These are phyloP conservation scores for Leucophora obtusa DNA, from an alignment of 2,888 invertebrate genomes.

Conservation along the genomic window DNA sequence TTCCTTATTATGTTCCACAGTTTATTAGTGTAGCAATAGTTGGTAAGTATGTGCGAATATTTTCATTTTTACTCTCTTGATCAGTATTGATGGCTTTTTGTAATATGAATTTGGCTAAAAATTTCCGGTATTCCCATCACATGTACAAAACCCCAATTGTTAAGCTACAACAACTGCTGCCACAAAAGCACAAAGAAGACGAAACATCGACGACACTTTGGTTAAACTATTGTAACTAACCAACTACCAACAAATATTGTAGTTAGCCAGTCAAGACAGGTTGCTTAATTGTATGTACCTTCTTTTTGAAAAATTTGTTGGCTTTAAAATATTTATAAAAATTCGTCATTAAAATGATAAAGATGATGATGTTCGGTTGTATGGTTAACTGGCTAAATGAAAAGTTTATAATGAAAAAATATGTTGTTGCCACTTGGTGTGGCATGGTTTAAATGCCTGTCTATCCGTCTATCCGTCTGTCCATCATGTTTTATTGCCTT, in stretches of 20 bases:
- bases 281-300: neutral
- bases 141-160: slow-evolving; percentile 4
- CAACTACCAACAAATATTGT: neutral
- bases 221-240: neutral
- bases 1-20: slow-evolving; percentile 53
- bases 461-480: neutral
- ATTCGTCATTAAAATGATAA: neutral
- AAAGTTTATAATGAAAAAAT: slow-evolving; percentile 5
- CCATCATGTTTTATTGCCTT: neutral
- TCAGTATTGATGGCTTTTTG: slow-evolving; percentile 12
- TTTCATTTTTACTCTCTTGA: neutral
- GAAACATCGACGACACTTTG: neutral
- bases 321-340: neutral
- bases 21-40: neutral
- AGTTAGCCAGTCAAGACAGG: neutral
- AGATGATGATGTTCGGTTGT: slow-evolving; percentile 10
- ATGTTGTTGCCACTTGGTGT: slow-evolving; percentile 13
- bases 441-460: neutral
- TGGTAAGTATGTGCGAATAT: slow-evolving; percentile 1
- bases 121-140: slow-evolving; percentile 40
- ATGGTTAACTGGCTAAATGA: slow-evolving; percentile 5
- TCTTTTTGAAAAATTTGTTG: neutral
- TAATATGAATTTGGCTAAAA: slow-evolving; percentile 16
- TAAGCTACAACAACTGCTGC: neutral
- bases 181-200: neutral